These are phyloP conservation scores for Malurus splendens DNA, from an alignment of 2,797 vertebrate species.

Conservation along the genomic window DNA sequence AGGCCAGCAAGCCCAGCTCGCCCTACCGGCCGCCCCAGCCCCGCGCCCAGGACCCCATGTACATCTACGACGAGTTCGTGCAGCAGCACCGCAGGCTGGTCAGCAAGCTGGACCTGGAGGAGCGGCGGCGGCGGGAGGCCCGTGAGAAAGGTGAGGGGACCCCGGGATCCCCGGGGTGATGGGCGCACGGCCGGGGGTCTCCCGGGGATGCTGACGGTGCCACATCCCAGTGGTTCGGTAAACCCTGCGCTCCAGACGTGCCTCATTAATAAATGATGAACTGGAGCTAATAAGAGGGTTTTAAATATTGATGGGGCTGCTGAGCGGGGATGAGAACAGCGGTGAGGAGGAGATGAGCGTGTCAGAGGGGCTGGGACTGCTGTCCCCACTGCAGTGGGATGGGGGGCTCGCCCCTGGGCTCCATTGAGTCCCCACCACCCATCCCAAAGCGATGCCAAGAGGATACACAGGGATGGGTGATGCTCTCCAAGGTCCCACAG, in stretches of 20 bases:
- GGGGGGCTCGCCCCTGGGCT: fast-evolving
- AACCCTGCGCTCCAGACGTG: background rate
- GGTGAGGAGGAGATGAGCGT: background rate
- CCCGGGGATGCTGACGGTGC: background rate
- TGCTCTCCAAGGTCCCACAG: background rate
- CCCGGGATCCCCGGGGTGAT: fast-evolving
- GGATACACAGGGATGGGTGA: fast-evolving
- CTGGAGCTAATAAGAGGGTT: constrained; percentile 17
- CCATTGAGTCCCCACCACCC: fast-evolving
- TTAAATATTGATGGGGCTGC: constrained; percentile 43
- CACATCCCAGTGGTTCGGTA: background rate
- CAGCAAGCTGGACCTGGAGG: constrained; percentile 96
- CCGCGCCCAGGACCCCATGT: constrained; percentile 72
- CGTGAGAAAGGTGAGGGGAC: constrained; percentile 84
- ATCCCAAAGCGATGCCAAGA: fast-evolving
- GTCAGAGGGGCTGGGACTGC: background rate
- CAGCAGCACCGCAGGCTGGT: constrained; percentile 89
- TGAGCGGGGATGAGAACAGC: background rate
- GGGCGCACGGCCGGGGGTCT: background rate
- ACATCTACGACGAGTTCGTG: constrained; percentile 90
- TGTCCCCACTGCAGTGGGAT: background rate
- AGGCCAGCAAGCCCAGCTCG: constrained; percentile 74
- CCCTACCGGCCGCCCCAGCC: constrained; percentile 69
- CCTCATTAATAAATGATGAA: constrained; percentile 45
- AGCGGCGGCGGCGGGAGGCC: constrained; percentile 86